phyloP scores from a whole-genome alignment of 2,888 invertebrate species.

The Philereme vetulata region DNA sequence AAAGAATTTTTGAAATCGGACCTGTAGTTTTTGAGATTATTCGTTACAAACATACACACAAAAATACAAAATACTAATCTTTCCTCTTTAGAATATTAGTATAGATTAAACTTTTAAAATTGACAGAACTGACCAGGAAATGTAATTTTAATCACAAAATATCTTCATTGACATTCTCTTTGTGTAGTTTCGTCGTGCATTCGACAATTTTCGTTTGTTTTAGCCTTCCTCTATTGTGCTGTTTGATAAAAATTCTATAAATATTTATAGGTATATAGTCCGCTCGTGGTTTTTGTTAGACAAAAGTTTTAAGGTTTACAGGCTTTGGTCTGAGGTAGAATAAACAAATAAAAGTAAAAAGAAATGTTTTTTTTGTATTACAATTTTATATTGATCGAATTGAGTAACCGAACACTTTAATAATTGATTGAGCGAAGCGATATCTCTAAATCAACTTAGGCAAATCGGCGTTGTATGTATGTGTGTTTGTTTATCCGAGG shows the following conservation, averaged over 20 bases:
- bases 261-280: constrained; percentile 23
- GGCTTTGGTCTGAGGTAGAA: constrained; percentile 15
- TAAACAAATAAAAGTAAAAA: constrained; percentile 4
- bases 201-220: constrained; percentile 15
- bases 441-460: too few relatives aligned
- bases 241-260: constrained; percentile 19
- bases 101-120: too few relatives aligned
- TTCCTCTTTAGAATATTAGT: too few relatives aligned
- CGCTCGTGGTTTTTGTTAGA: constrained; percentile 26
- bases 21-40: too few relatives aligned
- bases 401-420: too few relatives aligned
- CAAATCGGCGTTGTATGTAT: too few relatives aligned
- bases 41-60: too few relatives aligned
- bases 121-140: neutral
- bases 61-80: too few relatives aligned
- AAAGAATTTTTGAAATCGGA: too few relatives aligned
- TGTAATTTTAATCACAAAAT: constrained; percentile 9
- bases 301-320: constrained; percentile 26
- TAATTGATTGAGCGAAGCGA: too few relatives aligned
- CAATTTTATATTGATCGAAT: neutral
- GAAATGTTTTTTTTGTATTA: constrained; percentile 3
- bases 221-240: constrained; percentile 10
- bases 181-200: constrained; percentile 12
- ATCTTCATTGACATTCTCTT: constrained; percentile 1
- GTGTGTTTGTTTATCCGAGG: too few relatives aligned